Evolutionary conservation across 2,113 vertebrate genomes (phyloP), one percentile per base, ranked within the genome.

Genomic region (Osmerus mordax): DNA sequence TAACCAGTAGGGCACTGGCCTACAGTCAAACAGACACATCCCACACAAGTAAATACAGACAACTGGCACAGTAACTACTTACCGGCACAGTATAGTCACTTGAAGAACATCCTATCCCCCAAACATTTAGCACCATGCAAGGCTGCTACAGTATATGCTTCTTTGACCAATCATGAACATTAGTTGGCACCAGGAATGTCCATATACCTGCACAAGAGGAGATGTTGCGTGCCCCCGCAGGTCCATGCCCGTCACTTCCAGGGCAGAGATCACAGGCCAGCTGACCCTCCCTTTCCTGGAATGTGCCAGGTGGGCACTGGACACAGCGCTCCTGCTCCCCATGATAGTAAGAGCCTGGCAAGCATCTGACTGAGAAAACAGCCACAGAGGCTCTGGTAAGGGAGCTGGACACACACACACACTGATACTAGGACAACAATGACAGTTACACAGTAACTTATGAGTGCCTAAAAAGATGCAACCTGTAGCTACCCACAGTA

Each of bases 201-300:
- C 3, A n/a, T 9, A 53, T 91, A 99, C 97, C 96, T 78, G 94
- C 94, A 77, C 96, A 98, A 53, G 95, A 91, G 2, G 95, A 95
- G 91, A 97, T 90, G 91, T 96, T 98, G 81, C 94, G 93, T 5
- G 95, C 97, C 63, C 97, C 96, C 0, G 85, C 75, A 0, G 94
- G 95, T 36, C 97, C 97, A 0, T 95, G 95, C 23, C 95, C 94
- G 58, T 98, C 96, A 1, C 93, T 93, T n/a, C 97, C 95, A 65
- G 97, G 97, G 82, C 97, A 99, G 75, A 95, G 94, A 89, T 98
- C 96, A 63, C 97, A 99, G 88, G 95, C 97, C 81, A 99, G 94
- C 91, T 99, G 97, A 67, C 95, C 96, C 88, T 98, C 97, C 85
- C 90, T 96, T 89, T 99, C 96, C 92, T 99, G 97, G 89, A 96